Percentiles rank a stretch among this genome's conserved stretches.
These are phyloP conservation scores for Lepidurus packardi DNA, from an alignment of 1,140 invertebrate species.

Conservation along the genomic window DNA sequence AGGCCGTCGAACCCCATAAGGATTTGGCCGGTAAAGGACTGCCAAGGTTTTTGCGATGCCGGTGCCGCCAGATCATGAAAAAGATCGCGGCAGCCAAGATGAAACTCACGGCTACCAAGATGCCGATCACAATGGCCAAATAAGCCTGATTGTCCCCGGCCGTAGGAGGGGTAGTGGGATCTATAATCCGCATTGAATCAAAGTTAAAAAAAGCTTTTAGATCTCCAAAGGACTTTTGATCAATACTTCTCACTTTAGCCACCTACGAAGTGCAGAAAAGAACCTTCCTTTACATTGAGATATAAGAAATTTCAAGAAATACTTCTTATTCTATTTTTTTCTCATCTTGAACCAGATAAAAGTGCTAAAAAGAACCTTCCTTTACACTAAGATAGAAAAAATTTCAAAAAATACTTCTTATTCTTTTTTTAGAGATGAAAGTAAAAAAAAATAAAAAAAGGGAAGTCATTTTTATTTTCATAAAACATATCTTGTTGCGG, in stretches of 20 bases:
- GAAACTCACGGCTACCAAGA: slow-evolving; percentile 69
- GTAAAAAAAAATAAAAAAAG: not conserved
- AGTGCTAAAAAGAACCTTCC: no score
- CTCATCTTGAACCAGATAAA: no score
- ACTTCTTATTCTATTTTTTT: not conserved
- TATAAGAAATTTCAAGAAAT: not conserved
- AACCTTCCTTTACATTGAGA: no score
- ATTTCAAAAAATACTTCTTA: not conserved
- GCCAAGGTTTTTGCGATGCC: slow-evolving; percentile 69
- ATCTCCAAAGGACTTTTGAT: not conserved
- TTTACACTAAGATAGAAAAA: no score
- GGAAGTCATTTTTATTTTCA: not conserved
- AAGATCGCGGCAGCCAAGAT: slow-evolving; percentile 66
- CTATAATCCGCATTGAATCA: not conserved
- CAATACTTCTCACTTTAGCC: not conserved
- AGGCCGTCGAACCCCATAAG: slow-evolving; percentile 41
- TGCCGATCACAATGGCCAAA: slow-evolving; percentile 74
- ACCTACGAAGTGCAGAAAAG: no score
- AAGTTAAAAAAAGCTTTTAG: not conserved
- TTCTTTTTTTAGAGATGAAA: not conserved
- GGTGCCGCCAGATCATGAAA: slow-evolving; percentile 67
- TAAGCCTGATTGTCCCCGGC: slow-evolving; percentile 60
- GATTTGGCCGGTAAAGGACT: slow-evolving; percentile 61
- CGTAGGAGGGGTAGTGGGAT: not conserved
- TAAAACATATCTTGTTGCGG: not conserved